These are phyloP conservation scores for Pelobates cultripes DNA, from an alignment of 2,797 vertebrate genomes.

Conservation along the genomic window DNA sequence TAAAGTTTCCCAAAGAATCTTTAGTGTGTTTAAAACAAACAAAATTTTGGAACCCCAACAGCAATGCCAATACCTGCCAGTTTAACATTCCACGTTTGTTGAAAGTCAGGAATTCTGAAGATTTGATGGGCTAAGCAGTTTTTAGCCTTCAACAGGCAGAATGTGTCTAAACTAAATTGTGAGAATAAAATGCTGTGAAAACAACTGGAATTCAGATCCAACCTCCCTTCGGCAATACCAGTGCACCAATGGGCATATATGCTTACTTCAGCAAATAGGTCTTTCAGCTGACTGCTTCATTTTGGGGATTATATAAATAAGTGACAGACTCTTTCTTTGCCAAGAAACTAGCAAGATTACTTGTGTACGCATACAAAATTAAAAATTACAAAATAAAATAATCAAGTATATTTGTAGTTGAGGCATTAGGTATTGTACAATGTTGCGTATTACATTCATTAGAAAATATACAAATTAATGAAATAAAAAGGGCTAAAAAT, in stretches of 20 bases:
- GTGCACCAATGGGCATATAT: constrained; percentile 24
- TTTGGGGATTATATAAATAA: not conserved
- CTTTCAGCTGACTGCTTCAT: constrained; percentile 21
- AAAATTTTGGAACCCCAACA: not conserved
- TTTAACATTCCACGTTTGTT: not conserved
- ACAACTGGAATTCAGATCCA: constrained; percentile 30
- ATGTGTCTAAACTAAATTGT: not conserved
- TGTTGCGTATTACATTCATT: constrained; percentile 24
- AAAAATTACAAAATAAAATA: not conserved
- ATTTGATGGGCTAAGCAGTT: not conserved
- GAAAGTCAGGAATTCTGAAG: not conserved
- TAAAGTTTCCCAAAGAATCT: constrained; percentile 11
- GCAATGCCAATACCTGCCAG: not conserved
- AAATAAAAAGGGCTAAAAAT: constrained; percentile 72
- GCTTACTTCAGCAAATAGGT: constrained; percentile 21
- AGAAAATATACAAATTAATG: constrained; percentile 57
- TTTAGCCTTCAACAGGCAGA: not conserved
- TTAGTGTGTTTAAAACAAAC: constrained; percentile 2
- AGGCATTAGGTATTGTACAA: constrained; percentile 5
- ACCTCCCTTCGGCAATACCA: constrained; percentile 5
- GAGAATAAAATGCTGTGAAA: constrained; percentile 17
- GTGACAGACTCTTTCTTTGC: not conserved
- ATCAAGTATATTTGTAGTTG: constrained; percentile 26
- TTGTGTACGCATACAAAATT: not conserved
- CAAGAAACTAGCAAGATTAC: constrained; percentile 1